phyloP scores from a whole-genome alignment of 2,888 invertebrate species.

The Matsumyia berberina region DNA sequence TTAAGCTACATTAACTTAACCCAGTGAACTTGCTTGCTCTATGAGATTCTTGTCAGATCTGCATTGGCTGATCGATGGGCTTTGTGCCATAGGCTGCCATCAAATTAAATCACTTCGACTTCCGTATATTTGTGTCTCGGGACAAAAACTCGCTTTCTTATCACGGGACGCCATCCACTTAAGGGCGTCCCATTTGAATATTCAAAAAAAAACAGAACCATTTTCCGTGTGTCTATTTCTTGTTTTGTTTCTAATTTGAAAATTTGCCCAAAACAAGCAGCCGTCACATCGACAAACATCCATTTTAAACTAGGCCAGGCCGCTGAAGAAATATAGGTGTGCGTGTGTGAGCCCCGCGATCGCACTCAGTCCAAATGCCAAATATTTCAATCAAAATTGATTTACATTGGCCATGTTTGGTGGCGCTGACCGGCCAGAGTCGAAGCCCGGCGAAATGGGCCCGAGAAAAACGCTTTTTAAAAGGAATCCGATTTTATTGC shows the following conservation, averaged over 20 bases:
- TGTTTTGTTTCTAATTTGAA: slow-evolving; percentile 58
- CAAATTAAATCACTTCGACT: slow-evolving; percentile 49
- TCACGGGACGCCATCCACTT: slow-evolving; percentile 43
- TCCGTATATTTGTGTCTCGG: slow-evolving; percentile 27
- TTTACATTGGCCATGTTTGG: slow-evolving; percentile 70
- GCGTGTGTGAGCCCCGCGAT: slow-evolving; percentile 5
- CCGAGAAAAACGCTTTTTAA: slow-evolving; percentile 16
- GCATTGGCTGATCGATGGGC: slow-evolving; percentile 44
- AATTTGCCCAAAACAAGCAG: slow-evolving; percentile 62
- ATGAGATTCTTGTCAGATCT: slow-evolving; percentile 38
- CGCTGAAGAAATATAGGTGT: slow-evolving; percentile 8
- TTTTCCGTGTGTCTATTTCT: background rate
- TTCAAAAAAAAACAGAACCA: slow-evolving; percentile 11
- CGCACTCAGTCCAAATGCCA: slow-evolving; percentile 69
- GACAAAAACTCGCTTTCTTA: slow-evolving; percentile 17
- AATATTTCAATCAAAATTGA: slow-evolving; percentile 71
- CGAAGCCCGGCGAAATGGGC: background rate
- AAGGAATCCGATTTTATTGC: slow-evolving; percentile 34
- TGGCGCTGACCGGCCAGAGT: background rate
- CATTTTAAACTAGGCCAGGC: slow-evolving; percentile 42
- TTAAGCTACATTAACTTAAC: background rate
- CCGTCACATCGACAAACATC: slow-evolving; percentile 14
- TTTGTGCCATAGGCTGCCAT: slow-evolving; percentile 7
- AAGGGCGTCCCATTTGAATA: slow-evolving; percentile 57
- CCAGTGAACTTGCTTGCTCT: slow-evolving; percentile 42